Evolutionary conservation across 2,797 vertebrate species (phyloP).

Genomic region (Heterohyrax brucei): DNA sequence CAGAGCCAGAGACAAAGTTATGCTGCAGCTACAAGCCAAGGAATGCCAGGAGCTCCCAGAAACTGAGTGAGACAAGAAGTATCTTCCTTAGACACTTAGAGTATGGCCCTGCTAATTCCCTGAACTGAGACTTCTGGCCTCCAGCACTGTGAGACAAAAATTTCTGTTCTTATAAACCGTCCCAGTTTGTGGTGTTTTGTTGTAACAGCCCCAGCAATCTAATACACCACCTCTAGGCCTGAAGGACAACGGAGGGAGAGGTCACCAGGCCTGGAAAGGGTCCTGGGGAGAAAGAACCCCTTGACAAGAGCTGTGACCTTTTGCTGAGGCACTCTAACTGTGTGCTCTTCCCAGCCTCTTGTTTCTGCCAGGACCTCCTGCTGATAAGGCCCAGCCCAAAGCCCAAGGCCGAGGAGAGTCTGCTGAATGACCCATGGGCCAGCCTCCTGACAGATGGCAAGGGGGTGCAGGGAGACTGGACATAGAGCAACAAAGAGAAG

Average conservation of each 20-base stretch:
- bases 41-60: neutral
- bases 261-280: neutral
- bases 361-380: neutral
- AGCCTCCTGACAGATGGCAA: neutral
- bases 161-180: neutral
- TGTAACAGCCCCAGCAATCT: neutral
- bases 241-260: neutral
- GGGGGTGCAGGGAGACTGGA: no score
- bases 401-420: neutral
- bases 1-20: neutral
- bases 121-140: no score
- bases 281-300: neutral
- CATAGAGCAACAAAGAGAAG: neutral
- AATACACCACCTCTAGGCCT: neutral
- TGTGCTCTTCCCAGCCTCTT: neutral
- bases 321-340: neutral
- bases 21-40: neutral
- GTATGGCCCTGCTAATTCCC: neutral
- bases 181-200: neutral
- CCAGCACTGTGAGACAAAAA: neutral
- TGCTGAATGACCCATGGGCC: neutral
- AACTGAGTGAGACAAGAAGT: neutral
- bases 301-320: neutral
- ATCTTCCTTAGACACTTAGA: neutral
- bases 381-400: constrained; percentile 27